Conservation (phyloP, 2,797 vertebrate species). For the Microctenopoma steveboyesi region DNA sequence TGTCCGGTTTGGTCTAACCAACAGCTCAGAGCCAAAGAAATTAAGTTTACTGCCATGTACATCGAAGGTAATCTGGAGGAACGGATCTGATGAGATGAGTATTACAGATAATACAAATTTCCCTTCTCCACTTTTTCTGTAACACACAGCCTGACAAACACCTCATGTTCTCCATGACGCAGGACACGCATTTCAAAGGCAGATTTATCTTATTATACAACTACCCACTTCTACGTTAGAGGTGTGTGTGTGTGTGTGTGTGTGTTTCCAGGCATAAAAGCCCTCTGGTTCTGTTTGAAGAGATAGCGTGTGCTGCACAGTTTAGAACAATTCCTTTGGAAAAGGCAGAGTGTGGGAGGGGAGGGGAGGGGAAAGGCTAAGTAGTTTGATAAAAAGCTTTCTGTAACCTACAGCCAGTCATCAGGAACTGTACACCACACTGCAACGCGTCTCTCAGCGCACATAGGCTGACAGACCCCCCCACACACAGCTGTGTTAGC, state of each 20-base stretch:
- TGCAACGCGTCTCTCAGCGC: background rate
- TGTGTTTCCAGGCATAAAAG: slow-evolving; percentile 53
- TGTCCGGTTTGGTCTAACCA: too few relatives aligned
- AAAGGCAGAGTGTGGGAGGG: slow-evolving; percentile 19
- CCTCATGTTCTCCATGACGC: slow-evolving; percentile 73
- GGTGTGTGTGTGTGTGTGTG: slow-evolving; percentile 28
- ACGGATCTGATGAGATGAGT: too few relatives aligned
- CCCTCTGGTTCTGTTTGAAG: slow-evolving; percentile 61
- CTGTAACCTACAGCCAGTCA: slow-evolving; percentile 51
- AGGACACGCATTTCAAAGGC: slow-evolving; percentile 65
- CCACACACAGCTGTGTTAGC: background rate
- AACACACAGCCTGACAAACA: slow-evolving; percentile 32
- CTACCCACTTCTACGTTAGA: slow-evolving; percentile 19
- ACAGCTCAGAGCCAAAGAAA: too few relatives aligned
- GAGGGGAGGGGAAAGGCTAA: background rate
- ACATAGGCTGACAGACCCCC: background rate
- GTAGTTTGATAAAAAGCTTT: slow-evolving; percentile 53
- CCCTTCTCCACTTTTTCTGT: slow-evolving; percentile 2
- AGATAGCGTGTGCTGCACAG: slow-evolving; percentile 54
- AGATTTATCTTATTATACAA: slow-evolving; percentile 72
- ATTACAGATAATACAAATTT: background rate
- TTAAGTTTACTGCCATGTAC: too few relatives aligned
- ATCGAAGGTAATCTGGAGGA: too few relatives aligned
- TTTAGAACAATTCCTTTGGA: slow-evolving; percentile 57
- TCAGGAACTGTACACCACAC: background rate